phyloP scores from a whole-genome alignment of 2,888 invertebrate species.

The Apamea monoglypha region DNA sequence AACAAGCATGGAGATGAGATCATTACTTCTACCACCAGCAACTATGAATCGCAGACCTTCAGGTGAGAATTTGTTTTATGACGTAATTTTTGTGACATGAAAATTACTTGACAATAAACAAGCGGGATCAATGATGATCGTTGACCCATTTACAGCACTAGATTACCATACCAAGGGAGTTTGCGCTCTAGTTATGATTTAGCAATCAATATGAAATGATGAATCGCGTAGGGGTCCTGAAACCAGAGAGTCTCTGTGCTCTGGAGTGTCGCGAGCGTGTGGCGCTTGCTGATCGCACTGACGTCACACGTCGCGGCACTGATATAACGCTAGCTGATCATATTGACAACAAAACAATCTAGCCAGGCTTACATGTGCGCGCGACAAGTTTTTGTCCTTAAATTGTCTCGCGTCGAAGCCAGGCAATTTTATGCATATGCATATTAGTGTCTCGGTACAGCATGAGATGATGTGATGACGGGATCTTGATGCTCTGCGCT shows the following conservation, averaged over 20 bases:
- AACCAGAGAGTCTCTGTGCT: slow-evolving; percentile 86
- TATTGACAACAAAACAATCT: slow-evolving; percentile 23
- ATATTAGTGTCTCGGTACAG: no score
- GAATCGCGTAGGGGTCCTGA: slow-evolving; percentile 90
- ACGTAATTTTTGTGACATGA: background rate
- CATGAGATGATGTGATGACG: background rate
- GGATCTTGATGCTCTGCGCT: background rate
- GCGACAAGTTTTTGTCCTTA: background rate
- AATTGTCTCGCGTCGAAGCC: background rate
- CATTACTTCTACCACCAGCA: slow-evolving; percentile 99
- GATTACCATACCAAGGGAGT: background rate
- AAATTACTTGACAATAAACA: background rate
- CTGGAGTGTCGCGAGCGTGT: slow-evolving; percentile 75
- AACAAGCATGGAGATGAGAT: slow-evolving; percentile 99
- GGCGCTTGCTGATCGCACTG: slow-evolving; percentile 75
- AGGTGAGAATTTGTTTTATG: slow-evolving; percentile 76
- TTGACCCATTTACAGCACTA: background rate
- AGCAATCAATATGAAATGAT: slow-evolving; percentile 74
- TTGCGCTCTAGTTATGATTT: background rate
- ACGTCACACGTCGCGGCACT: slow-evolving; percentile 63
- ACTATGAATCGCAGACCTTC: slow-evolving; percentile 99
- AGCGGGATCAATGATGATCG: background rate
- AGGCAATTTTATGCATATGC: background rate
- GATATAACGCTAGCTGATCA: slow-evolving; percentile 85
- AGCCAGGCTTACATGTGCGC: background rate